A percentile compares a stretch with the other conserved stretches of the same genome.
These are phyloP conservation scores for Trematomus bernacchii DNA, from an alignment of 2,797 vertebrate species.

Conservation along the genomic window DNA sequence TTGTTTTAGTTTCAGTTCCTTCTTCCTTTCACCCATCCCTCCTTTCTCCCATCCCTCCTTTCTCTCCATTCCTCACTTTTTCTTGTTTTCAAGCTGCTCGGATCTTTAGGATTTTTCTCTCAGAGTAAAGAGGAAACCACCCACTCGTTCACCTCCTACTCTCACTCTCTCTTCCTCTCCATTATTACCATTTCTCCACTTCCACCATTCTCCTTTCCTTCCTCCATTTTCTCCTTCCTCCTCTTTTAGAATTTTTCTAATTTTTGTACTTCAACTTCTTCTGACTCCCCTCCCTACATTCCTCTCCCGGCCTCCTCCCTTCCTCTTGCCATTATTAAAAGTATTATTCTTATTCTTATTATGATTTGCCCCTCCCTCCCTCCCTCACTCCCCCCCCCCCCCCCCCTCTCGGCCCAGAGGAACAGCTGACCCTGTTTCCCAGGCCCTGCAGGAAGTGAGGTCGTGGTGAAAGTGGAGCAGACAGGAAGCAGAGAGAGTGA, in stretches of 20 bases:
- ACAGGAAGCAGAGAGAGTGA: conserved; percentile 43
- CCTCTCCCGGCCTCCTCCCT: neutral
- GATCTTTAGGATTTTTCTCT: too few species aligned
- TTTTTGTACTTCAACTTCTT: neutral
- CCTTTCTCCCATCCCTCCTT: too few species aligned
- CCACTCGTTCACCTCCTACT: conserved; percentile 11
- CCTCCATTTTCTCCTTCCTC: neutral
- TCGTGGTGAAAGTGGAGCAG: conserved; percentile 56
- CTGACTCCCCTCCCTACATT: neutral
- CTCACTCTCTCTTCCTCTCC: neutral
- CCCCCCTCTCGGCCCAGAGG: neutral
- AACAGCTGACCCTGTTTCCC: conserved; percentile 66
- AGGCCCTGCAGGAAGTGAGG: conserved; percentile 72
- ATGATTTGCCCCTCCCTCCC: neutral
- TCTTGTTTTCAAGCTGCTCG: too few species aligned
- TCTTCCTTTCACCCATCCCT: too few species aligned
- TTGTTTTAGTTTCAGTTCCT: too few species aligned
- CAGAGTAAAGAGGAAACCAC: too few species aligned
- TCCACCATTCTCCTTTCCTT: neutral
- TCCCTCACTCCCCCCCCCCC: too few species aligned
- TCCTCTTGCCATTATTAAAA: neutral
- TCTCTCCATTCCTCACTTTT: too few species aligned
- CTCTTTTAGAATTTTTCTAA: neutral
- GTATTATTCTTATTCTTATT: neutral
- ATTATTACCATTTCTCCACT: neutral